Conservation (phyloP, 1,140 invertebrate species). For the Patella vulgata region DNA sequence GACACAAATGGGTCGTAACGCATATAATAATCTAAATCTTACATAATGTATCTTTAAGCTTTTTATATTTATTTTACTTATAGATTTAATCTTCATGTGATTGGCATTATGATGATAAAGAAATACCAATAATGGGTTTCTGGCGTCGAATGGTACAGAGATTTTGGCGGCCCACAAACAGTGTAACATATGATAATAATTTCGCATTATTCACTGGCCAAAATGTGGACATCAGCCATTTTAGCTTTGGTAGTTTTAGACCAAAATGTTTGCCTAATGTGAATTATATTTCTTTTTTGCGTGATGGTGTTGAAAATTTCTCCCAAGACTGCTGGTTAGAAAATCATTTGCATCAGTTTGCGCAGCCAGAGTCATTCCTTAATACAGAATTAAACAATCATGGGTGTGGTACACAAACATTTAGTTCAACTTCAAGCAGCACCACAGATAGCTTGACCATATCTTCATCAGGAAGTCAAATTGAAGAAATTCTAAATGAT, state of each 20-base stretch:
- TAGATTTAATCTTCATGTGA: neutral
- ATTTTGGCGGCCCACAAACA: neutral
- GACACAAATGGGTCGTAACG: no score
- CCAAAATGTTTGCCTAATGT: constrained; percentile 35
- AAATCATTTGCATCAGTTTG: constrained; percentile 38
- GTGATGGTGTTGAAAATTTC: constrained; percentile 35
- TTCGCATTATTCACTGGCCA: neutral
- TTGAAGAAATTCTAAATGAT: no score
- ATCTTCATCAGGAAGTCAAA: no score
- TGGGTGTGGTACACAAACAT: no score
- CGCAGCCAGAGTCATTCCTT: neutral
- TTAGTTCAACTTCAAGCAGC: no score
- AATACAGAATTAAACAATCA: no score
- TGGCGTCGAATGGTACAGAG: neutral
- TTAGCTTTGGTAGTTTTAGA: constrained; percentile 11
- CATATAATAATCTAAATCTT: no score
- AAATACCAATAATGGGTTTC: no score
- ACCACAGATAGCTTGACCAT: no score
- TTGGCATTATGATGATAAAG: neutral
- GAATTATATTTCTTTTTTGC: constrained; percentile 29
- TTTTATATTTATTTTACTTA: no score
- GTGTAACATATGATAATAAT: neutral
- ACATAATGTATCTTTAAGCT: no score
- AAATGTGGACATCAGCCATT: neutral
- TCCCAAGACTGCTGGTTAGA: constrained; percentile 41